These are phyloP conservation scores for Cryptocheilus praepositus DNA, from an alignment of 2,888 invertebrate species.

Conservation along the genomic window DNA sequence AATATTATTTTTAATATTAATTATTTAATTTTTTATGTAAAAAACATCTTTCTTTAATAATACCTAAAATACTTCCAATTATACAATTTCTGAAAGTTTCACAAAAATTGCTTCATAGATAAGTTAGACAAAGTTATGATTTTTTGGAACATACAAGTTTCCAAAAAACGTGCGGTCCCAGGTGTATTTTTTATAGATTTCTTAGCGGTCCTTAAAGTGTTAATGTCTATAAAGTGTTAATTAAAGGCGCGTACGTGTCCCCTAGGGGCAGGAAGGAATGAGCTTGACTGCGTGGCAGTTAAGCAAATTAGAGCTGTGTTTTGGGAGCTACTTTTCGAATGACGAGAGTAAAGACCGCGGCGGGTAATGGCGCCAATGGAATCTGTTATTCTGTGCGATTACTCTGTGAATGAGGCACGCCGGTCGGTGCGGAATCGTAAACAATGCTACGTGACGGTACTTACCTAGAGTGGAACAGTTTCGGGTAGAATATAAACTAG, in stretches of 20 bases:
- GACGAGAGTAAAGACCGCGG: neutral
- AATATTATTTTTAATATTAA: no score
- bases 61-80: no score
- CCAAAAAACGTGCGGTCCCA: no score
- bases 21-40: no score
- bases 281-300: constrained; percentile 34
- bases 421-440: neutral
- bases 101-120: no score
- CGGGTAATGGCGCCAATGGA: neutral
- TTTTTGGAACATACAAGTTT: no score
- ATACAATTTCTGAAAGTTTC: no score
- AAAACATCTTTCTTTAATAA: no score
- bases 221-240: constrained; percentile 23
- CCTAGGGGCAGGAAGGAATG: constrained; percentile 28
- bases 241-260: constrained; percentile 27
- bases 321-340: neutral
- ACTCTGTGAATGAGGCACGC: no score
- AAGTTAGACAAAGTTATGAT: no score
- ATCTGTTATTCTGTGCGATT: constrained; percentile 6
- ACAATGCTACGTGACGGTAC: neutral
- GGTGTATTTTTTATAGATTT: no score
- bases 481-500: neutral
- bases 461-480: neutral
- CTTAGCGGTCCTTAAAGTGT: no score
- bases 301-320: constrained; percentile 39